Conservation (phyloP, 2,113 vertebrate genomes). For the Prionailurus viverrinus region DNA sequence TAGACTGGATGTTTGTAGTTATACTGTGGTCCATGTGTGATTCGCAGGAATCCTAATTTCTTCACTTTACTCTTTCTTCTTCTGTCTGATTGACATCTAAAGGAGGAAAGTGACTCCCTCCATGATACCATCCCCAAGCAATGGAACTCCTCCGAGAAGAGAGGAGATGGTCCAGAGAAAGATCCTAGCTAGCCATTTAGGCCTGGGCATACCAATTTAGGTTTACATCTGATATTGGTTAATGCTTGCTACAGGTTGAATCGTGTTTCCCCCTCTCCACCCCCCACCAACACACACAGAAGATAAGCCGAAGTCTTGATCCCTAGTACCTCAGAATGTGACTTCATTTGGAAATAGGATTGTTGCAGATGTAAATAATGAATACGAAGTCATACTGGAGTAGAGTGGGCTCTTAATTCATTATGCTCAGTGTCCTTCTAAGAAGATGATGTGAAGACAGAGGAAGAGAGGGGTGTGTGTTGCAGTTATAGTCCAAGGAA, state of each 20-base stretch:
- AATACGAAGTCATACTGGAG: not conserved
- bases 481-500: not conserved
- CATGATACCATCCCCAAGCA: not conserved
- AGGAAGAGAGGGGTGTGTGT: not conserved
- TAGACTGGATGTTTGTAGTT: not conserved
- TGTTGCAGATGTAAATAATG: not conserved
- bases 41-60: not conserved
- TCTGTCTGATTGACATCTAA: not conserved
- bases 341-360: conserved; percentile 11
- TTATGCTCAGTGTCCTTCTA: not conserved
- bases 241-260: conserved; percentile 35
- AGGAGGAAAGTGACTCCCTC: not conserved
- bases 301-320: not conserved
- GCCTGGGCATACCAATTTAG: not conserved
- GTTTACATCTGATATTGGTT: conserved; percentile 73
- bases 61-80: not conserved
- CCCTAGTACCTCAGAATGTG: not conserved
- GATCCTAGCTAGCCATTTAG: conserved; percentile 38
- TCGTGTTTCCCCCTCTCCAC: not conserved
- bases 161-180: not conserved
- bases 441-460: not conserved
- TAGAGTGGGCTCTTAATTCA: not conserved
- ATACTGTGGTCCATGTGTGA: not conserved
- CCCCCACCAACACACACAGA: not conserved
- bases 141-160: conserved; percentile 23